Evolutionary conservation across 30 jellyfish, hydroid and myxozoan genomes (phyloP), one percentile per base, ranked within the genome.

Genomic region (Mastigias papua): DNA sequence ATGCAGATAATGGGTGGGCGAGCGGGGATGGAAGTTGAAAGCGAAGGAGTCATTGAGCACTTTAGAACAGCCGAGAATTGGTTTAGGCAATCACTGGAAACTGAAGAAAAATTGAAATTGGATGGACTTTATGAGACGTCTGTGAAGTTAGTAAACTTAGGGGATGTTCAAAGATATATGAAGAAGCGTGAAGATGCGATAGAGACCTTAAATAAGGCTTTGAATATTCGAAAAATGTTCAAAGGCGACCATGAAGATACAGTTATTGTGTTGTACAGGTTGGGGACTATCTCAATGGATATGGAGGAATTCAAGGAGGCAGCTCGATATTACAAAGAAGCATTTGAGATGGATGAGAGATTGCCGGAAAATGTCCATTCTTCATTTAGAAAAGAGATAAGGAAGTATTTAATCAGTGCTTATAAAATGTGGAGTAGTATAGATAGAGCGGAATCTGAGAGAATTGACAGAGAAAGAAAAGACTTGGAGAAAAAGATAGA

Each of bases 261-360:
- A 1, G 93, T 84, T 2, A 35, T 84, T 22, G 83, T 69, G 27
- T 9, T 84, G 26, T 84, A 84, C 37, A 42, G 86, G 30, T 48
- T 84, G 70, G 93, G 80, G 5, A 51, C 27, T 25, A 26, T 27
- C 21, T 67, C 70, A 25, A 27, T 57, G 15, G 34, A 28, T 22
- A 67, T 2, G 23, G 33, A 21, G 54, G 63, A 84, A 22, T 84
- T 42, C 72, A 34, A 33, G 21, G 87, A 84, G 27, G 93, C 93
- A 32, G 86, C 75, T 33, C 16, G 34, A 26, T 84, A 69, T 30
- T 84, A 84, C 76, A 84, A 69, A 34, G 93, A 84, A 34, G 86
- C 93, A 30, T 84, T 84, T 84, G 87, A 84, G 34, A 84, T 84
- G 93, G 93, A 84, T 22, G 93, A 84, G 75, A 49, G 84, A 30